phyloP scores from a whole-genome alignment of 2,888 invertebrate genomes.

The Monochamus alternatus region DNA sequence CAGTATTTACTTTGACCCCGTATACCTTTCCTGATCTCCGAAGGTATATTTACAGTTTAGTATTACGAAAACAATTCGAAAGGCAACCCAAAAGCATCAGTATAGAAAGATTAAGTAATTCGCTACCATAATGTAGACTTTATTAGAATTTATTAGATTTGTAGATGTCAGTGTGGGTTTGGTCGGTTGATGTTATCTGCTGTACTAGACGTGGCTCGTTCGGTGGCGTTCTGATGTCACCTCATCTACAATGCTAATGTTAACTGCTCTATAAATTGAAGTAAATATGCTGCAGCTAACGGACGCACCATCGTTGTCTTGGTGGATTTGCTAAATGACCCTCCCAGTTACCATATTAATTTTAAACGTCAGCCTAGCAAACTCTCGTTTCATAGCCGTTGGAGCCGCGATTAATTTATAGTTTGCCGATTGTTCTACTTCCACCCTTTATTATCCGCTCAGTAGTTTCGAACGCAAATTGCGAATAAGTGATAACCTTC shows the following conservation, averaged over 20 bases:
- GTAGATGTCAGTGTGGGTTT: constrained; percentile 29
- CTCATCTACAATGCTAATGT: constrained; percentile 66
- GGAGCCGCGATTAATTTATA: constrained; percentile 21
- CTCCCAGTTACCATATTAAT: constrained; percentile 54
- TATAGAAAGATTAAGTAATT: constrained; percentile 12
- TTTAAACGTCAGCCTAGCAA: constrained; percentile 44
- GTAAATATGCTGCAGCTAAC: constrained; percentile 58
- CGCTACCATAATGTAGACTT: constrained; percentile 33
- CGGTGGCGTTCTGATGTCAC: constrained; percentile 55
- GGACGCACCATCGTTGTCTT: constrained; percentile 57
- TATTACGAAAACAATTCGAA: background rate
- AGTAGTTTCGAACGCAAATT: constrained; percentile 5
- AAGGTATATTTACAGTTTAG: too few relatives aligned
- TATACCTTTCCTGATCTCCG: too few relatives aligned
- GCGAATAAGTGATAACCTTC: background rate
- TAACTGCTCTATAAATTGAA: constrained; percentile 64
- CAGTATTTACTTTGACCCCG: too few relatives aligned
- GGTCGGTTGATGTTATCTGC: constrained; percentile 56
- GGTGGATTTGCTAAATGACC: constrained; percentile 55
- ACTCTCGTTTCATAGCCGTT: constrained; percentile 37
- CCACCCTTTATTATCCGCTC: constrained; percentile 22
- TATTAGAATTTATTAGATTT: constrained; percentile 46
- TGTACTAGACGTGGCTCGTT: constrained; percentile 50
- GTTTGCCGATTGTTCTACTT: constrained; percentile 14
- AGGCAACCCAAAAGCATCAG: background rate